Conservation (phyloP, 1,140 invertebrate species). For the Brachionus paranguensis region DNA sequence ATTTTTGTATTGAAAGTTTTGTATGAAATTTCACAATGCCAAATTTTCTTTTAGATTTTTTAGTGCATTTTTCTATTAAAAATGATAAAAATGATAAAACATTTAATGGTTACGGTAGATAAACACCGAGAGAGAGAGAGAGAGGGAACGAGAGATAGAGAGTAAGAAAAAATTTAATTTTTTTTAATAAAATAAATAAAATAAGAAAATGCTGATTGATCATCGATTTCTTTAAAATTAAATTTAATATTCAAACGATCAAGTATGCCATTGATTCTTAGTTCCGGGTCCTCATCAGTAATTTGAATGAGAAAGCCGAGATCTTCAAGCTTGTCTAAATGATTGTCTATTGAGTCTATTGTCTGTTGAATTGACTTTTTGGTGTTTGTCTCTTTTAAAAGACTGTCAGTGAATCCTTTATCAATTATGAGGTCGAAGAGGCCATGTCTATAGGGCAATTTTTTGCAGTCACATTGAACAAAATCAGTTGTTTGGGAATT, state of each 20-base stretch:
- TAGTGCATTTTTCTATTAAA: too few relatives aligned
- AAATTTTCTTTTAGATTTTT: background rate
- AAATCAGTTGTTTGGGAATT: background rate
- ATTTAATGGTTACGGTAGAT: background rate
- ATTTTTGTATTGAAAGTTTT: too few relatives aligned
- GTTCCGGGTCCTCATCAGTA: constrained; percentile 48
- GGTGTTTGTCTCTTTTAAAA: constrained; percentile 43
- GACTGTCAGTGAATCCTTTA: constrained; percentile 47
- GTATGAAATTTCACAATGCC: too few relatives aligned
- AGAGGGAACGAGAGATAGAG: background rate
- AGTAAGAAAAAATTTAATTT: background rate
- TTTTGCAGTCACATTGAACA: constrained; percentile 41
- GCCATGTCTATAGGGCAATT: constrained; percentile 42
- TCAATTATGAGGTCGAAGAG: constrained; percentile 44
- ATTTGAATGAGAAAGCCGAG: constrained; percentile 44
- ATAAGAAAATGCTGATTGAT: background rate
- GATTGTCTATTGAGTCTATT: constrained; percentile 42
- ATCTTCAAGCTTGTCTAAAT: constrained; percentile 40
- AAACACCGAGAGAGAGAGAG: background rate
- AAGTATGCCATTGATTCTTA: constrained; percentile 32
- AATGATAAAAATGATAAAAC: too few relatives aligned
- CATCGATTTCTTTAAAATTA: constrained; percentile 24
- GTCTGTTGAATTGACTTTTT: constrained; percentile 37
- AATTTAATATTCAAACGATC: background rate
- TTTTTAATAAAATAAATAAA: constrained; percentile 36